Conservation (phyloP, 2,113 vertebrate genomes). For the Brachyistius frenatus region DNA sequence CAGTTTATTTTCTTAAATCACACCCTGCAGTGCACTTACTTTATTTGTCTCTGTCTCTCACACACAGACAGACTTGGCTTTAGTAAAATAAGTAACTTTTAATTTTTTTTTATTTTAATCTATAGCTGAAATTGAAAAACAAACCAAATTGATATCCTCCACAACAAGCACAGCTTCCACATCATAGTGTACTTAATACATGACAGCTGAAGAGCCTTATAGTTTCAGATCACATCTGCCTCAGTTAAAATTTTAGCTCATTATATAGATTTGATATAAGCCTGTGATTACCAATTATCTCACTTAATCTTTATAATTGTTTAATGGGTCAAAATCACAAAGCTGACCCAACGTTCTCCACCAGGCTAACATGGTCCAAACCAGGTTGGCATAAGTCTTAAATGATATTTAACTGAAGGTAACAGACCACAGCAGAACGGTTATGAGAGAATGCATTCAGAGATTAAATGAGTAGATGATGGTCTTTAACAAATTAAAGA, state of each 20-base stretch:
- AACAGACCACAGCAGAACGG: not conserved
- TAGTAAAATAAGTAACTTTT: not conserved
- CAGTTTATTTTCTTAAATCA: constrained; percentile 1
- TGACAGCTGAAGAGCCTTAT: no score
- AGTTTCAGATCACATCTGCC: no score
- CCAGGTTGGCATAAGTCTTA: not conserved
- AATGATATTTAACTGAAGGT: constrained; percentile 26
- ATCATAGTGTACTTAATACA: no score
- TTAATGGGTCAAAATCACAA: constrained; percentile 1
- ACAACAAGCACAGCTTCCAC: not conserved
- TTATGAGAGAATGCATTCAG: constrained; percentile 6
- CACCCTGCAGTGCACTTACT: not conserved
- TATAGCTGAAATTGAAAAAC: not conserved
- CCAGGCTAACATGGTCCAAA: not conserved
- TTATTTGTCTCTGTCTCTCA: constrained; percentile 8
- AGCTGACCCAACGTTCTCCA: not conserved
- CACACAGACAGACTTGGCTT: not conserved
- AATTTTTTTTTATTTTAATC: no score
- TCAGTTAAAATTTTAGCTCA: not conserved
- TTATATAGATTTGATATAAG: not conserved
- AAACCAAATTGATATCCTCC: not conserved
- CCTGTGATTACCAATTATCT: not conserved
- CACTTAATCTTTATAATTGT: not conserved
- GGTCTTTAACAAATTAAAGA: not conserved
- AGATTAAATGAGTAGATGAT: constrained; percentile 4